phyloP scores from a whole-genome alignment of 1,140 invertebrate genomes.

The Drosophila nasuta region DNA sequence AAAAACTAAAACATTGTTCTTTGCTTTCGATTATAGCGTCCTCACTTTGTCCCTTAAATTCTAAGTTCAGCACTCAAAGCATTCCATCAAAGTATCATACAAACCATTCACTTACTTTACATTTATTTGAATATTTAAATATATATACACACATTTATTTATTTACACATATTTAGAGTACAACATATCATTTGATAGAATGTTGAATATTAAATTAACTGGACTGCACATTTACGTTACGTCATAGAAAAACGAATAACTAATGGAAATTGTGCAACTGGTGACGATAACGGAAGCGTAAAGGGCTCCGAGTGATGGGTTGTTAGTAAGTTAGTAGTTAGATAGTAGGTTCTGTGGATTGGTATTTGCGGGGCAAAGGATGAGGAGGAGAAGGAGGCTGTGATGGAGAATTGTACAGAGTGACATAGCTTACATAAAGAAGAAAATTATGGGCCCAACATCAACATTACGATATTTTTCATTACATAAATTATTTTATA shows the following conservation, averaged over 20 bases:
- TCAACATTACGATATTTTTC: constrained; percentile 85
- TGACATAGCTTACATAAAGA: constrained; percentile 47
- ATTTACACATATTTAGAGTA: constrained; percentile 13
- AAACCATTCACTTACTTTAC: not conserved
- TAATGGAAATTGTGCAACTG: constrained; percentile 41
- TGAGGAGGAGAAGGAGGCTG: constrained; percentile 18
- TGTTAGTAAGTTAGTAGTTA: constrained; percentile 39
- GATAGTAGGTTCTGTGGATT: constrained; percentile 43
- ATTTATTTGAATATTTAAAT: not conserved
- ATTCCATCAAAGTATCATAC: not conserved
- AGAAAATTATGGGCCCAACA: constrained; percentile 81
- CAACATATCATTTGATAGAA: constrained; percentile 10
- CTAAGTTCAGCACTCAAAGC: not conserved
- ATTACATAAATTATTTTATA: constrained; percentile 85
- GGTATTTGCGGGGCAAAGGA: constrained; percentile 20
- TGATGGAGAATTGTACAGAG: constrained; percentile 49
- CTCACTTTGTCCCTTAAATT: too few species aligned
- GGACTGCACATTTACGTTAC: constrained; percentile 31
- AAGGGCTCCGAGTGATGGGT: constrained; percentile 34
- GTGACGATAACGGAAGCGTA: constrained; percentile 17
- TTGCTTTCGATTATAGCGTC: not conserved
- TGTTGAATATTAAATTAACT: constrained; percentile 41
- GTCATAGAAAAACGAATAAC: constrained; percentile 16
- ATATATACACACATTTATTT: not conserved
- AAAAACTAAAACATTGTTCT: too few species aligned